These are phyloP conservation scores for Oscheius sp. DNA, from an alignment of 2,888 invertebrate genomes.

Conservation along the genomic window DNA sequence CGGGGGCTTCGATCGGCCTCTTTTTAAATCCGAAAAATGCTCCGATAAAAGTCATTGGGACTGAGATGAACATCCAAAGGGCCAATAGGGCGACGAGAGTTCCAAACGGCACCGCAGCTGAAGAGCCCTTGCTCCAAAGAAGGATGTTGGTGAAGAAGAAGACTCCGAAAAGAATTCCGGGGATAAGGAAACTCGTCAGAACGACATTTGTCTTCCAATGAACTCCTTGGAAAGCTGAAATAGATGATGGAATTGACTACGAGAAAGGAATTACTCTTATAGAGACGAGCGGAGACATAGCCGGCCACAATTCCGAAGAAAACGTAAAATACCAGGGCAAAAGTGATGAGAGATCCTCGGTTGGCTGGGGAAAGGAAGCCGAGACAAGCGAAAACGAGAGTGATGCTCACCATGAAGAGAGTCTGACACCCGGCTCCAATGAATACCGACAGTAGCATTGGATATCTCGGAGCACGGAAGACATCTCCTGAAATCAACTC, in stretches of 20 bases:
- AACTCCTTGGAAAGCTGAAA: constrained; percentile 88
- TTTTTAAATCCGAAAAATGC: constrained; percentile 98
- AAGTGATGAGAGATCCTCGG: constrained; percentile 97
- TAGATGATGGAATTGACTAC: no score
- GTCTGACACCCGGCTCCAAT: constrained; percentile 96
- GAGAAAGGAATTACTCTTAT: constrained; percentile 92
- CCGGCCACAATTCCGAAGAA: constrained; percentile 95
- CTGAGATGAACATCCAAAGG: constrained; percentile 97
- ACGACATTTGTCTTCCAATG: constrained; percentile 98
- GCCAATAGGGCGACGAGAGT: constrained; percentile 91
- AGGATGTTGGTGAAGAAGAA: constrained; percentile 97
- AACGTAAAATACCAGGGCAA: constrained; percentile 94
- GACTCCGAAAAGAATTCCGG: constrained; percentile 92
- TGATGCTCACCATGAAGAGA: constrained; percentile 92
- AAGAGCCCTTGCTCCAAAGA: constrained; percentile 93
- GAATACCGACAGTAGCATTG: constrained; percentile 93
- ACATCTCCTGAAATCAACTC: constrained; percentile 78
- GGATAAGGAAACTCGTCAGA: constrained; percentile 92
- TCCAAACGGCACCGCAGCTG: constrained; percentile 94
- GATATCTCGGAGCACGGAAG: constrained; percentile 81
- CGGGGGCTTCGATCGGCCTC: constrained; percentile 92
- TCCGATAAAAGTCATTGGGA: constrained; percentile 95
- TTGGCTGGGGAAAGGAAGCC: constrained; percentile 98
- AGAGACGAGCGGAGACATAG: constrained; percentile 93
- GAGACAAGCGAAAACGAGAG: constrained; percentile 95